Evolutionary conservation across 1,140 invertebrate genomes (phyloP), one percentile per base, ranked within the genome.

Genomic region (Heliothis subflexa): DNA sequence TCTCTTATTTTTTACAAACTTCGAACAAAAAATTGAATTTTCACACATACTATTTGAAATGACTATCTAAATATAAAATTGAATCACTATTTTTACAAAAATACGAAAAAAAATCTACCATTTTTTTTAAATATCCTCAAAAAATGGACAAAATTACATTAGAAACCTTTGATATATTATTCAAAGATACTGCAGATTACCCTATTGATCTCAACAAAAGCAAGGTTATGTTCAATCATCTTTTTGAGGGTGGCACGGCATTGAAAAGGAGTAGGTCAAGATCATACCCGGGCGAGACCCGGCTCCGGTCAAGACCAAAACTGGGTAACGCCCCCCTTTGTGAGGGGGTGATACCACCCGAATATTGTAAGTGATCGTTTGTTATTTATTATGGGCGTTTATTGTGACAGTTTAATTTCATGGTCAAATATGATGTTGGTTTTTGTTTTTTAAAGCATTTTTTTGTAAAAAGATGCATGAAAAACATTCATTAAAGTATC

Each of bases 241-340:
- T 47, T 70, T 66, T 12, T n/a, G 7, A 9, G 13, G 9, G 14
- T 13, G 12, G 64, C 13, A 52, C 52, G 47, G 47, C 66, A 52
- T 70, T 70, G 66, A 70, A 40, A 50, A 50, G 47, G 66, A 70
- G 66, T 70, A 70, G 66, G 66, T 52, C 66, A 70, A 70, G 66
- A 70, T 70, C 66, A 14, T 14, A n/a, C 47, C 45, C 40, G 45
- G 11, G 16, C 62, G 62, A 21, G 66, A 70, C 66, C 66, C 66
- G 66, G 11, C 50, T 70, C 50, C 13, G 66, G 47, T 50, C 47
- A 70, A 52, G 47, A 70, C 21, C 66, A 52, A 18, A 12, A 28
- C 25, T 7, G n/a, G 11, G 21, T 3, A 9, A 70, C 66, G 50
- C 66, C 21, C 47, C 21, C 40, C 18, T 28, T 70, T 68, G 25